Conservation (phyloP, 2,888 invertebrate species). For the Acanthococcus lagerstroemiae region DNA sequence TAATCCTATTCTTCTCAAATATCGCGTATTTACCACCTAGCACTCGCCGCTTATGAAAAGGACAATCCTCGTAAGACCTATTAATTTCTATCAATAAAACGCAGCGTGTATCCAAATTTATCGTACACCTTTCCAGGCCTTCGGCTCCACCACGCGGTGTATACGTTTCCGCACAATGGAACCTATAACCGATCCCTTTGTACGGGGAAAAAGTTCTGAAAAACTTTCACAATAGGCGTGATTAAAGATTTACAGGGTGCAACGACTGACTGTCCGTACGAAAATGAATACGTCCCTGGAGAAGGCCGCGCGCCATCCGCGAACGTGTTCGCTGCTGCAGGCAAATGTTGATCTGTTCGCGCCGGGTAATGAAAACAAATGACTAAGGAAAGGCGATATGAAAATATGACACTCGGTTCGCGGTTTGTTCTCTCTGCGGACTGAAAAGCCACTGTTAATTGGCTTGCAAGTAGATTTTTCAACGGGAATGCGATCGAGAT, state of each 20-base stretch:
- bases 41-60: background rate
- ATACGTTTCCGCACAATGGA: background rate
- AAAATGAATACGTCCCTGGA: slow-evolving; percentile 30
- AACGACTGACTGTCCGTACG: slow-evolving; percentile 11
- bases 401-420: no score
- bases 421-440: no score
- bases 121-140: slow-evolving; percentile 12
- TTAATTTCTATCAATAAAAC: slow-evolving; percentile 22
- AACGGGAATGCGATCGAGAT: background rate
- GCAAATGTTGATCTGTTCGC: slow-evolving; percentile 26
- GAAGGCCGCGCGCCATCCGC: background rate
- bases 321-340: no score
- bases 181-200: slow-evolving; percentile 13
- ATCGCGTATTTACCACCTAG: background rate
- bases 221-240: slow-evolving; percentile 28
- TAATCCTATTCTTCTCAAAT: background rate
- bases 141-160: background rate
- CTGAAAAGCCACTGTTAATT: background rate
- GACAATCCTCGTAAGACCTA: slow-evolving; percentile 3
- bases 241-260: slow-evolving; percentile 27
- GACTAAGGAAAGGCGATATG: slow-evolving; percentile 1
- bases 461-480: background rate
- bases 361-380: slow-evolving; percentile 25
- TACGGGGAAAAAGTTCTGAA: slow-evolving; percentile 7
- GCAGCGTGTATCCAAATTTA: slow-evolving; percentile 12